These are phyloP conservation scores for Harlomillsia oculata DNA, from an alignment of 1,140 invertebrate species.

Conservation along the genomic window DNA sequence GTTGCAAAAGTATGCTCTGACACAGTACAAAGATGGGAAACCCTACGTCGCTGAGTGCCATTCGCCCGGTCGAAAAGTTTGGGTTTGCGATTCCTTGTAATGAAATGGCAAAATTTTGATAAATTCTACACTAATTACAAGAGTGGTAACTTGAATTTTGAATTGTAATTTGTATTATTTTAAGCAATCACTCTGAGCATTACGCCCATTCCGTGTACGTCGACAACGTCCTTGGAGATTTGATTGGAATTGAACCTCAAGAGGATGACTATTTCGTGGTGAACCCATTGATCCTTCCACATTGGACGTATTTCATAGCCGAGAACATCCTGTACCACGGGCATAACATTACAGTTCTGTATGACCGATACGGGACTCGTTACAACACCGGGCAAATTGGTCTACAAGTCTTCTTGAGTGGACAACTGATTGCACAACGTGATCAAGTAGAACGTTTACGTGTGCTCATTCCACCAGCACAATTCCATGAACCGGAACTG, in stretches of 20 bases:
- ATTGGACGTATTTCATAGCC: constrained; percentile 24
- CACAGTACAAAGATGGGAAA: constrained; percentile 30
- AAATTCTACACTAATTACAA: too few species aligned
- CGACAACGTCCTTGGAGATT: constrained; percentile 26
- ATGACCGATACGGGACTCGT: constrained; percentile 20
- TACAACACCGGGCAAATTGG: constrained; percentile 19
- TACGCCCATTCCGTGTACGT: constrained; percentile 31
- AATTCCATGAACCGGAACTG: background rate
- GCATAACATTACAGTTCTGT: constrained; percentile 25
- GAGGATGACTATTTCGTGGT: constrained; percentile 14
- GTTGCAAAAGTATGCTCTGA: constrained; percentile 24
- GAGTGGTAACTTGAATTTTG: too few species aligned
- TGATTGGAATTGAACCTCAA: constrained; percentile 26
- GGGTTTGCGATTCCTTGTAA: constrained; percentile 31
- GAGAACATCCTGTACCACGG: constrained; percentile 29
- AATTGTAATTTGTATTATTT: constrained; percentile 9
- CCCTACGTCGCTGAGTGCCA: constrained; percentile 34
- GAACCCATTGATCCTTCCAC: constrained; percentile 15
- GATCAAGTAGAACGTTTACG: constrained; percentile 2
- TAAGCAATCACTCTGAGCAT: constrained; percentile 31
- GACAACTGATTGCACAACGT: background rate
- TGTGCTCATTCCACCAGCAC: constrained; percentile 4
- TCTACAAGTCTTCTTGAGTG: constrained; percentile 21
- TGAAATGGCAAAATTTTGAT: too few species aligned
- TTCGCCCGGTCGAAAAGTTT: constrained; percentile 19